Evolutionary conservation across 2,113 vertebrate genomes (phyloP).

Genomic region (Lepus europaeus): DNA sequence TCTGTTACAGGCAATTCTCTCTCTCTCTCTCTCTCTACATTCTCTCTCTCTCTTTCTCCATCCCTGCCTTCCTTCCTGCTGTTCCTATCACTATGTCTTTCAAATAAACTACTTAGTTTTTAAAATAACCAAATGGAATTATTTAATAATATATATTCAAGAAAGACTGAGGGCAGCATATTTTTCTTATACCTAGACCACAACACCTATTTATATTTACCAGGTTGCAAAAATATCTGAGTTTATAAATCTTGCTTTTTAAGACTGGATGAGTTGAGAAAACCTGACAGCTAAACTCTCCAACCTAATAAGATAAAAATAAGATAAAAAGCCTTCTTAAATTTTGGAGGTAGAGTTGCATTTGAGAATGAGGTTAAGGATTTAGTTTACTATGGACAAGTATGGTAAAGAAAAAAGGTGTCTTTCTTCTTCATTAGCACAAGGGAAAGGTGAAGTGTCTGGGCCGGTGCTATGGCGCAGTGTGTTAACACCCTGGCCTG

Average conservation of each 20-base stretch:
- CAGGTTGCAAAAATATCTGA: not conserved
- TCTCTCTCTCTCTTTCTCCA: too few relatives aligned
- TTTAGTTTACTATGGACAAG: not conserved
- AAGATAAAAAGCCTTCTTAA: not conserved
- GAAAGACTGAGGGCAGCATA: not conserved
- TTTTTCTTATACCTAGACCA: not conserved
- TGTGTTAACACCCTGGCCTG: too few relatives aligned
- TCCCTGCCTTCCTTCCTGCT: too few relatives aligned
- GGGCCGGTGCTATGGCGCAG: too few relatives aligned
- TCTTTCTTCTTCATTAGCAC: not conserved
- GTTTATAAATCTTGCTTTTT: conserved; percentile 1
- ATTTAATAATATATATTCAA: not conserved
- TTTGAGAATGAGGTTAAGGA: not conserved
- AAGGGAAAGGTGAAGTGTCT: not conserved
- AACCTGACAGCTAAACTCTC: not conserved
- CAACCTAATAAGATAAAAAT: not conserved
- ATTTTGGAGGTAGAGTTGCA: not conserved
- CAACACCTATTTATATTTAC: not conserved
- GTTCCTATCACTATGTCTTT: too few relatives aligned
- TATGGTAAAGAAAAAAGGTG: not conserved
- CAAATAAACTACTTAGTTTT: too few relatives aligned
- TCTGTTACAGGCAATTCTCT: too few relatives aligned
- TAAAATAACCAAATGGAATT: too few relatives aligned
- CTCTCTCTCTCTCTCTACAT: too few relatives aligned
- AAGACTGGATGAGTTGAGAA: not conserved